Percentiles rank a stretch among this genome's conserved stretches.
These are phyloP conservation scores for Chaetops frenatus DNA, from an alignment of 2,113 vertebrate species.

Conservation along the genomic window DNA sequence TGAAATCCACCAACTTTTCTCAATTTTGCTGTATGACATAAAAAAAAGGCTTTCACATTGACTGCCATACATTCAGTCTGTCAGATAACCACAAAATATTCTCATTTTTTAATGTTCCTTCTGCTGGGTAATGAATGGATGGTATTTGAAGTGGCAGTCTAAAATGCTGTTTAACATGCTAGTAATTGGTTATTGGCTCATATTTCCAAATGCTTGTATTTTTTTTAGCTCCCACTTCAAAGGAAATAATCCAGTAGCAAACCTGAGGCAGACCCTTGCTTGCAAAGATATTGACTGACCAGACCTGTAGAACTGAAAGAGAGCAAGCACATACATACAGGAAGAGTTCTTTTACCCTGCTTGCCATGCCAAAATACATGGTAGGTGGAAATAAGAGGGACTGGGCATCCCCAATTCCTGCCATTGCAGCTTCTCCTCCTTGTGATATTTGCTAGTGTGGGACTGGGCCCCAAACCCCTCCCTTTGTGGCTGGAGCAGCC, in stretches of 20 bases:
- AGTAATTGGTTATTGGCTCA: neutral
- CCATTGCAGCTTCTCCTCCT: neutral
- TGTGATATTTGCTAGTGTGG: fast-evolving
- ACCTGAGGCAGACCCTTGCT: neutral
- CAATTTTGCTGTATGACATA: neutral
- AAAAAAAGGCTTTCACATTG: neutral
- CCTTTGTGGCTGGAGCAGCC: neutral
- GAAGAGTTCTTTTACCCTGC: neutral
- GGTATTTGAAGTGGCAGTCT: neutral
- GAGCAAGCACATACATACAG: neutral
- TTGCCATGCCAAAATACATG: neutral
- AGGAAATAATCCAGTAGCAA: neutral
- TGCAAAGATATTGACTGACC: neutral
- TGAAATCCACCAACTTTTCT: neutral
- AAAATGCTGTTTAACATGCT: neutral
- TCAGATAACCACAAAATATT: neutral
- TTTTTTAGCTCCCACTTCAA: neutral
- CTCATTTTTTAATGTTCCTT: neutral
- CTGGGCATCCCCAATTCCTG: neutral
- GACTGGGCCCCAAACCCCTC: neutral
- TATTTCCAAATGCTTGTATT: neutral
- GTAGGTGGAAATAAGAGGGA: neutral
- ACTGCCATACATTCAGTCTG: neutral
- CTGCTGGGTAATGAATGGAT: neutral
- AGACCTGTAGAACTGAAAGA: neutral